phyloP scores from a whole-genome alignment of 2,113 vertebrate species.

The Mormyrus iriodes region DNA sequence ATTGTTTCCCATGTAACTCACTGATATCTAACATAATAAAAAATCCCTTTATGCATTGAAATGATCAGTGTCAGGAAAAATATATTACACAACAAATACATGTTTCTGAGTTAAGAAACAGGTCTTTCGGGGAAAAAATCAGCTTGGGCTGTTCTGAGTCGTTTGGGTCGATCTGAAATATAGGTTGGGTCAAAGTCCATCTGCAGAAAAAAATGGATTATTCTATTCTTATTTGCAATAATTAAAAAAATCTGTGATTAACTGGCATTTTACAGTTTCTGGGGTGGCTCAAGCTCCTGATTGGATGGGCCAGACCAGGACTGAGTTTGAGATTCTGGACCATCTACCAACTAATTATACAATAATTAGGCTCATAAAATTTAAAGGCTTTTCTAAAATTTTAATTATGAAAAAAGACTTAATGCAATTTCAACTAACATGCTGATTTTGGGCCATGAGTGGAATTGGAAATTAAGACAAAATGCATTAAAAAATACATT shows the following conservation, averaged over 20 bases:
- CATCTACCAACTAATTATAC: not conserved
- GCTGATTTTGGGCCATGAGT: not conserved
- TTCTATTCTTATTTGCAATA: not conserved
- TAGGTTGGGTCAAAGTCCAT: not conserved
- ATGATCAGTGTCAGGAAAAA: not conserved
- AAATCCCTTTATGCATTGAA: not conserved
- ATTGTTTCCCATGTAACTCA: not conserved
- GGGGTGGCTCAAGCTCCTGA: not conserved
- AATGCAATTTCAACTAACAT: not conserved
- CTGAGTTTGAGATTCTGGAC: not conserved
- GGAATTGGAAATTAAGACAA: constrained; percentile 2
- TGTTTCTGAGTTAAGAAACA: not conserved
- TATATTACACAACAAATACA: not conserved
- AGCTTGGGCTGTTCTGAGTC: not conserved
- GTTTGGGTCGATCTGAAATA: not conserved
- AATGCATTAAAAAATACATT: not conserved
- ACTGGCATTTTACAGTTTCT: not conserved
- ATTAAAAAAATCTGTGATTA: not conserved
- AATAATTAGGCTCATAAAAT: not conserved
- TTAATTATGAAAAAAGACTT: not conserved
- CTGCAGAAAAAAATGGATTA: not conserved
- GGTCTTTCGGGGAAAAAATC: not conserved
- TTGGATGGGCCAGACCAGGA: not conserved
- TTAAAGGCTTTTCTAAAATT: not conserved
- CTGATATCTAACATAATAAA: not conserved